phyloP scores from a whole-genome alignment of 2,113 vertebrate species.

The Epinephelus moara region DNA sequence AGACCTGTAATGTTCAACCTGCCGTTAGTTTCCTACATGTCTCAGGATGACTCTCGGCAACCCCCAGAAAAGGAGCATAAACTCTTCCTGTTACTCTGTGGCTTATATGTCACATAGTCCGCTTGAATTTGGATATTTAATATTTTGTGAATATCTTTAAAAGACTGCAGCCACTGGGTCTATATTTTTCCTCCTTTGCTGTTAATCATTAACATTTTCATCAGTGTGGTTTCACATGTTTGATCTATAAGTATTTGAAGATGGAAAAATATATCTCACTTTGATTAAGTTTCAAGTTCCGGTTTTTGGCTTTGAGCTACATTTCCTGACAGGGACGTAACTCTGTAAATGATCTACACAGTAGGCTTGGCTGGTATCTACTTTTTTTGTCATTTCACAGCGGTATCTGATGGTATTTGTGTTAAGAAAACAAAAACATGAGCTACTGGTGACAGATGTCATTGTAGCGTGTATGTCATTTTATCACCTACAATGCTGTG shows the following conservation, averaged over 20 bases:
- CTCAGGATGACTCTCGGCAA: neutral
- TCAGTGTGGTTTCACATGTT: neutral
- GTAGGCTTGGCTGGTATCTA: too few relatives aligned
- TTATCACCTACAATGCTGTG: too few relatives aligned
- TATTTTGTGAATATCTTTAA: neutral
- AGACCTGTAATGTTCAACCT: neutral
- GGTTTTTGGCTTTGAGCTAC: constrained; percentile 8
- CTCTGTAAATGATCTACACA: neutral
- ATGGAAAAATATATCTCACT: neutral
- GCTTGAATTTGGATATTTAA: neutral
- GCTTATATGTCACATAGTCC: neutral
- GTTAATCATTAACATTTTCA: neutral
- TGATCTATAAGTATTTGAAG: neutral
- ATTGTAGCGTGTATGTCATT: too few relatives aligned
- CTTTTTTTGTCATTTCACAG: too few relatives aligned
- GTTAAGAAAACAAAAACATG: too few relatives aligned
- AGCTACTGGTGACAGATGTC: too few relatives aligned
- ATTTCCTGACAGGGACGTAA: neutral
- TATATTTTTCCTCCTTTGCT: neutral
- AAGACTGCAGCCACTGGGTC: neutral
- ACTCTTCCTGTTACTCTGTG: neutral
- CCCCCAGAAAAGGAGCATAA: neutral
- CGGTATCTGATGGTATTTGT: too few relatives aligned
- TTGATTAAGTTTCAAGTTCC: neutral
- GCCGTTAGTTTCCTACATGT: neutral